These are phyloP conservation scores for Ichneumoninae sp. DNA, from an alignment of 2,888 invertebrate genomes.

Conservation along the genomic window DNA sequence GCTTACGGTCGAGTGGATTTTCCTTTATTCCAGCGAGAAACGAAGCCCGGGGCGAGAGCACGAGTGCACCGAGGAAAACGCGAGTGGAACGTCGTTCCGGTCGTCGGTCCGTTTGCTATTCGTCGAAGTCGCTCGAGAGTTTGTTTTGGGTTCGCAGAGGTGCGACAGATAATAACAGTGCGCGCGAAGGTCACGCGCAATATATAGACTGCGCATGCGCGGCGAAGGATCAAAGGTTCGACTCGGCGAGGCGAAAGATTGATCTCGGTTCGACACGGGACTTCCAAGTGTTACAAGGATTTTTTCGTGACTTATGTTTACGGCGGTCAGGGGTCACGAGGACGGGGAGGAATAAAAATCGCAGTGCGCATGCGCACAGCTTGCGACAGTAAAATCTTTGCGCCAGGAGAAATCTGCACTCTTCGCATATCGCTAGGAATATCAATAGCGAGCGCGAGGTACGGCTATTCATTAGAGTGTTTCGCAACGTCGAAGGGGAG, in stretches of 20 bases:
- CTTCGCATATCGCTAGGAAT: neutral
- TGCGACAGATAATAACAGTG: neutral
- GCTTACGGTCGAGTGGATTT: constrained; percentile 29
- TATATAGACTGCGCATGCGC: constrained; percentile 1
- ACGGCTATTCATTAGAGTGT: neutral
- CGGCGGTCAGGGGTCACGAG: constrained; percentile 12
- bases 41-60: neutral
- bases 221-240: constrained; percentile 18
- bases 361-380: neutral
- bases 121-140: neutral
- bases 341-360: neutral
- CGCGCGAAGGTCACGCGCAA: neutral
- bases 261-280: constrained; percentile 3
- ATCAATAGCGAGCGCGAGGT: neutral
- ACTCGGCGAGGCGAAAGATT: constrained; percentile 3
- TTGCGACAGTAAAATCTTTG: neutral
- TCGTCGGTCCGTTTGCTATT: neutral
- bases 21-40: constrained; percentile 9
- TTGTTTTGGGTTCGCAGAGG: neutral
- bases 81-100: constrained; percentile 3
- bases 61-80: neutral
- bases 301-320: constrained; percentile 57
- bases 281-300: constrained; percentile 77
- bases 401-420: neutral
- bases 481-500: neutral